phyloP scores from a whole-genome alignment of 23 tunicate species.

The Diplosoma virens region DNA sequence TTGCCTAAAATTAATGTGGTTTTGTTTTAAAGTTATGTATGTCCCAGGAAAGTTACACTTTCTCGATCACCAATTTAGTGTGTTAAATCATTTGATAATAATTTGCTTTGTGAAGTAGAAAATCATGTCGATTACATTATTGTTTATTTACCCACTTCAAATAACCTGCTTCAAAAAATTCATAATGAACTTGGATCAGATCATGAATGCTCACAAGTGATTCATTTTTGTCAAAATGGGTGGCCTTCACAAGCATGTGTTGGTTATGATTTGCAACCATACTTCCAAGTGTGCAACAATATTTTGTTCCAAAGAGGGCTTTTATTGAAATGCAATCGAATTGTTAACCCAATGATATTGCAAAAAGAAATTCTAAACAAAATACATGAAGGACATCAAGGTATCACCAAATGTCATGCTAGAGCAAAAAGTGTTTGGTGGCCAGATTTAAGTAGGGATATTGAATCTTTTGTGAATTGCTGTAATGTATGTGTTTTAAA shows the following conservation, averaged over 20 bases:
- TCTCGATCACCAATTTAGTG: too few species aligned
- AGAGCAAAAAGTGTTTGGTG: conserved; percentile 11
- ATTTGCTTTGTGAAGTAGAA: too few species aligned
- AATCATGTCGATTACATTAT: too few species aligned
- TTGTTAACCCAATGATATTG: neutral
- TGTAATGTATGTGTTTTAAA: conserved; percentile 1
- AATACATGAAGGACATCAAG: conserved; percentile 19
- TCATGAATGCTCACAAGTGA: too few species aligned
- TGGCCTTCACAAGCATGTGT: too few species aligned
- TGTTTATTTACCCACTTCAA: too few species aligned
- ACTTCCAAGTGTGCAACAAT: neutral
- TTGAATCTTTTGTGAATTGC: conserved; percentile 1
- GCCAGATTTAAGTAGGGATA: neutral
- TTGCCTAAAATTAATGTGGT: too few species aligned
- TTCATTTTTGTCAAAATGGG: neutral
- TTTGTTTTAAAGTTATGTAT: neutral
- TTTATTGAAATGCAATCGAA: neutral
- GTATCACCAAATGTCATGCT: neutral
- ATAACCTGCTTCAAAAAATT: too few species aligned
- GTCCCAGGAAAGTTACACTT: conserved; percentile 33
- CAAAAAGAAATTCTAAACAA: neutral
- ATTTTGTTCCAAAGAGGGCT: too few species aligned
- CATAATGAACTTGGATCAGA: too few species aligned
- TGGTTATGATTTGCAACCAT: neutral
- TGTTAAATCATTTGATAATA: too few species aligned